These are phyloP conservation scores for Lophotis ruficrista DNA, from an alignment of 2,113 vertebrate species.

Conservation along the genomic window DNA sequence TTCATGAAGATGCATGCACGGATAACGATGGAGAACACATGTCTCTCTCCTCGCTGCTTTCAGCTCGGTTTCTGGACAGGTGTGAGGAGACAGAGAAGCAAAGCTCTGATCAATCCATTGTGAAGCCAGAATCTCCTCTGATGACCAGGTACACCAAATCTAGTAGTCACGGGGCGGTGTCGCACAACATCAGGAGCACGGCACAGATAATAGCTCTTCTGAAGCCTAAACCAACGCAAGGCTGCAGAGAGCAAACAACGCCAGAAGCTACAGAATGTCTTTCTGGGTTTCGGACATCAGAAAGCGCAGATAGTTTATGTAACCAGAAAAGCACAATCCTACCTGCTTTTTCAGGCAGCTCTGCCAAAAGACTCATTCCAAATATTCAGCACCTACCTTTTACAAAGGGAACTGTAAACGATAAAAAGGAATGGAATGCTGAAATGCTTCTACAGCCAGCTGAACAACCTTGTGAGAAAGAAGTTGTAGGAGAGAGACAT, in stretches of 20 bases:
- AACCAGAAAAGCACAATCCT: neutral
- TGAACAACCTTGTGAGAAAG: neutral
- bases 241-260: neutral
- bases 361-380: neutral
- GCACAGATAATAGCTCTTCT: conserved; percentile 78
- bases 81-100: neutral
- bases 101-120: neutral
- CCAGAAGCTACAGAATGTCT: neutral
- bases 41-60: neutral
- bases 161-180: neutral
- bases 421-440: conserved; percentile 43
- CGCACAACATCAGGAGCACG: conserved; percentile 74
- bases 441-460: conserved; percentile 1
- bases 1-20: neutral
- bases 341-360: neutral
- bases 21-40: neutral
- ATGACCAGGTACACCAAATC: neutral
- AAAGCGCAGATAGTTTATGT: neutral
- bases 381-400: neutral
- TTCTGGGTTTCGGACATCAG: neutral
- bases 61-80: neutral
- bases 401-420: neutral
- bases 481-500: neutral
- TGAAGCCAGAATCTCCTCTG: neutral
- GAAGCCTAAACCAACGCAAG: conserved; percentile 25